phyloP scores from a whole-genome alignment of 1,140 invertebrate genomes.

The Euwallacea fornicatus region DNA sequence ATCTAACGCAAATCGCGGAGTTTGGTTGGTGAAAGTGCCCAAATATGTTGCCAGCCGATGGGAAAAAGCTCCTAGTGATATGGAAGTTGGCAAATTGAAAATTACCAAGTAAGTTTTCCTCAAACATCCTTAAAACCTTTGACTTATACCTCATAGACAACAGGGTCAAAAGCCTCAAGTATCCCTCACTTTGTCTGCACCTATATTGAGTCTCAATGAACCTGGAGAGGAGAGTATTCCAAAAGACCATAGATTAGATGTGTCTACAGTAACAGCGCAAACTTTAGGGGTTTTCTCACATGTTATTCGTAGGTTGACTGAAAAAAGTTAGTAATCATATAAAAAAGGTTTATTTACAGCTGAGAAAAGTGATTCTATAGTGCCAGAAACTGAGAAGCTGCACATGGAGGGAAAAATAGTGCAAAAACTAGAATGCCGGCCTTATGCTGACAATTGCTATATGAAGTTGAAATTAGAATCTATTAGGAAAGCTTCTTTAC shows the following conservation, averaged over 20 bases:
- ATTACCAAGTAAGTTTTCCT: slow-evolving; percentile 64
- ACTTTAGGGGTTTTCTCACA: slow-evolving; percentile 88
- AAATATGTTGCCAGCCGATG: slow-evolving; percentile 93
- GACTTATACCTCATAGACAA: slow-evolving; percentile 52
- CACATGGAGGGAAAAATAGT: slow-evolving; percentile 91
- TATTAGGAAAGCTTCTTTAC: slow-evolving; percentile 80
- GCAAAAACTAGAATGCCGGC: slow-evolving; percentile 90
- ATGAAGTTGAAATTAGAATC: slow-evolving; percentile 87
- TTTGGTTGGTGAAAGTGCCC: slow-evolving; percentile 96
- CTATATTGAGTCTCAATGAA: slow-evolving; percentile 71
- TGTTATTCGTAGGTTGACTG: slow-evolving; percentile 62
- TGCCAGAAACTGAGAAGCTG: slow-evolving; percentile 80
- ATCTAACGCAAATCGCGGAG: slow-evolving; percentile 82
- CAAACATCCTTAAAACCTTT: neutral
- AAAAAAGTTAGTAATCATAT: neutral
- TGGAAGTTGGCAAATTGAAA: slow-evolving; percentile 78
- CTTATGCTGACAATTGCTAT: slow-evolving; percentile 84
- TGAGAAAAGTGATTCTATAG: slow-evolving; percentile 63
- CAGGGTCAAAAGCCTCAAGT: slow-evolving; percentile 71
- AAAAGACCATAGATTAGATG: slow-evolving; percentile 87
- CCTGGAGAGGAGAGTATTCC: slow-evolving; percentile 73
- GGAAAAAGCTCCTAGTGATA: slow-evolving; percentile 77
- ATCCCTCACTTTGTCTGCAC: slow-evolving; percentile 67
- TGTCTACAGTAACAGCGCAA: slow-evolving; percentile 85
- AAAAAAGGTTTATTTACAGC: slow-evolving; percentile 52